phyloP scores from a whole-genome alignment of 1,140 invertebrate species.

The Calephelis virginiensis region DNA sequence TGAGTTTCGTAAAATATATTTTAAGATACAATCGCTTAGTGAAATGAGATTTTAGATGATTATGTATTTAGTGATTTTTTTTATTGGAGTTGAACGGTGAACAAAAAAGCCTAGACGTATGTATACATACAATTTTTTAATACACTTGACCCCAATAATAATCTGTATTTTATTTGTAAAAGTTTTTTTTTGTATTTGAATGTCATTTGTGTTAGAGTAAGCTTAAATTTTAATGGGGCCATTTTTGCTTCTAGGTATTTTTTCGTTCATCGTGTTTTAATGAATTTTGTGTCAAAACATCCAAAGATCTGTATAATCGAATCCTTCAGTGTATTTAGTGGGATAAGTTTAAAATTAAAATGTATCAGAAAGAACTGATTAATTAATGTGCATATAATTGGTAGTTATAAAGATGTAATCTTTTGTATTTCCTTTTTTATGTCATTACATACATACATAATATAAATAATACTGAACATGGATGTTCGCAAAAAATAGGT shows the following conservation, averaged over 20 bases:
- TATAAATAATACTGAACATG: no score
- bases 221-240: no score
- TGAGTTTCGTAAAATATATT: conserved; percentile 41
- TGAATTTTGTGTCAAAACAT: conserved; percentile 13
- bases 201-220: no score
- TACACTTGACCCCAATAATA: no score
- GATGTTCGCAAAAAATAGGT: no score
- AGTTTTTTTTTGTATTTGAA: no score
- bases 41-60: conserved; percentile 39
- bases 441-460: no score
- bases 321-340: conserved; percentile 8
- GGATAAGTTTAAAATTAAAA: background rate
- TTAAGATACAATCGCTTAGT: conserved; percentile 39
- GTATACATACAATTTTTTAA: conserved; percentile 11
- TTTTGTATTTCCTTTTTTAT: conserved; percentile 12
- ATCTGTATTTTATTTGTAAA: no score
- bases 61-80: conserved; percentile 26
- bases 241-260: no score
- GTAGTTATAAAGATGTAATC: conserved; percentile 12
- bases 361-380: conserved; percentile 16
- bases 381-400: conserved; percentile 12
- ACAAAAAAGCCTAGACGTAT: conserved; percentile 3
- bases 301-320: conserved; percentile 7
- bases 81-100: conserved; percentile 12
- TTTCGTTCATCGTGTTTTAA: background rate